phyloP scores from a whole-genome alignment of 1,140 invertebrate species.

The Orchesella cincta region DNA sequence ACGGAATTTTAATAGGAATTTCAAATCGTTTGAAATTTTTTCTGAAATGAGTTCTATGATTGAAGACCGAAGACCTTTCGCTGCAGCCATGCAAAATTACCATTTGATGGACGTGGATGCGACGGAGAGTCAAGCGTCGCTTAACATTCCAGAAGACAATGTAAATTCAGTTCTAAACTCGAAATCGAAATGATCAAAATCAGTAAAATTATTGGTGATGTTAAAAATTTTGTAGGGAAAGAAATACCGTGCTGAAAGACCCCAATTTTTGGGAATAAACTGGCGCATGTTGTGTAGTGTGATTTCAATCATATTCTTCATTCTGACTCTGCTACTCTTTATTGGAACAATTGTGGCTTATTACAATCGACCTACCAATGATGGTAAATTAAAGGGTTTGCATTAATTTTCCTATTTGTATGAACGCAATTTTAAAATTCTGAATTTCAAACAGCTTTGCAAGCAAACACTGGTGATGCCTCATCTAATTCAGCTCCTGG shows the following conservation, averaged over 20 bases:
- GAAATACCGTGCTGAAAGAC: neutral
- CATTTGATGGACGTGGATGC: constrained; percentile 24
- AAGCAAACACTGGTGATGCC: too few relatives aligned
- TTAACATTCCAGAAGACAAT: constrained; percentile 22
- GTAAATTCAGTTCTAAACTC: neutral
- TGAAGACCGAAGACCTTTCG: neutral
- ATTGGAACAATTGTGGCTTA: constrained; percentile 18
- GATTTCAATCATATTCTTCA: constrained; percentile 87
- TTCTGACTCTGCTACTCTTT: constrained; percentile 69
- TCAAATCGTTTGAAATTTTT: too few relatives aligned
- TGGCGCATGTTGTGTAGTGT: constrained; percentile 66
- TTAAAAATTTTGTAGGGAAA: constrained; percentile 18
- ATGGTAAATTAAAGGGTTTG: too few relatives aligned
- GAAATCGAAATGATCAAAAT: neutral
- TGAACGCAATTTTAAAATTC: too few relatives aligned
- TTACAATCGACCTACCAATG: constrained; percentile 6
- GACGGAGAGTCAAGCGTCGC: neutral
- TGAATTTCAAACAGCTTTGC: too few relatives aligned
- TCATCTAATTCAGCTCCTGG: too few relatives aligned
- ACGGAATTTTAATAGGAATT: too few relatives aligned
- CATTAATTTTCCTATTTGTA: too few relatives aligned
- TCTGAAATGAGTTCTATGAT: constrained; percentile 22
- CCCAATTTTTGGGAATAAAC: neutral
- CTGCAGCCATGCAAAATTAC: constrained; percentile 13
- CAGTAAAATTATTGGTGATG: neutral